A percentile compares a stretch with the other conserved stretches of the same genome.
phyloP scores from a whole-genome alignment of 1,140 invertebrate genomes.

The Notospermus geniculatus region DNA sequence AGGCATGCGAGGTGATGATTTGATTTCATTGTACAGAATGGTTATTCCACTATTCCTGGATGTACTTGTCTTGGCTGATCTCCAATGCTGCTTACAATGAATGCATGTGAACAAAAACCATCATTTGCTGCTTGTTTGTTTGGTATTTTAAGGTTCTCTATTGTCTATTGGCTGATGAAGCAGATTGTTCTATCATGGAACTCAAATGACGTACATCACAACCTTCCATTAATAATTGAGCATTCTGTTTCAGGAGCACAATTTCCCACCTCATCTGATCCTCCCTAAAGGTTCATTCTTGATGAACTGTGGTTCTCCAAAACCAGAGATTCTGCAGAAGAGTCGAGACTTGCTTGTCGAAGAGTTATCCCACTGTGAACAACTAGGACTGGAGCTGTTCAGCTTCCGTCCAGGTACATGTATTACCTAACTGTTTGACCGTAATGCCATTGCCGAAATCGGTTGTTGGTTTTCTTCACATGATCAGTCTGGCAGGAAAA shows the following conservation, averaged over 20 bases:
- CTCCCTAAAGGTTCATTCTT: slow-evolving; percentile 61
- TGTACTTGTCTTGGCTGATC: slow-evolving; percentile 33
- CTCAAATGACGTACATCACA: neutral
- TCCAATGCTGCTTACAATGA: no score
- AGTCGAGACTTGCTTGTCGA: slow-evolving; percentile 57
- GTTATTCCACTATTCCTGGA: slow-evolving; percentile 35
- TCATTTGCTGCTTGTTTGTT: neutral
- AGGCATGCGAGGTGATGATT: slow-evolving; percentile 45
- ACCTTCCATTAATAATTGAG: neutral
- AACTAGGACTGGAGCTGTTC: slow-evolving; percentile 57
- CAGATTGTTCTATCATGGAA: neutral
- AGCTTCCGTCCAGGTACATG: slow-evolving; percentile 61
- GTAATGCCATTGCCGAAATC: no score
- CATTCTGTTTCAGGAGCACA: slow-evolving; percentile 33
- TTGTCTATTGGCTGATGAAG: neutral
- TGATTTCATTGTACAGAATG: no score
- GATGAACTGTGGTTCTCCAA: slow-evolving; percentile 59
- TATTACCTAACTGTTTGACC: no score
- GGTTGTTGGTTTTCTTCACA: no score
- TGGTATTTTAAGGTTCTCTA: neutral
- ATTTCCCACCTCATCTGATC: slow-evolving; percentile 41
- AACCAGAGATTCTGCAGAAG: slow-evolving; percentile 55
- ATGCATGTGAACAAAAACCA: neutral
- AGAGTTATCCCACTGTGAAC: slow-evolving; percentile 58
- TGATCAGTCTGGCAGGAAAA: no score